Conservation (phyloP, 2,797 vertebrate species). For the Eidolon dupreanum region DNA sequence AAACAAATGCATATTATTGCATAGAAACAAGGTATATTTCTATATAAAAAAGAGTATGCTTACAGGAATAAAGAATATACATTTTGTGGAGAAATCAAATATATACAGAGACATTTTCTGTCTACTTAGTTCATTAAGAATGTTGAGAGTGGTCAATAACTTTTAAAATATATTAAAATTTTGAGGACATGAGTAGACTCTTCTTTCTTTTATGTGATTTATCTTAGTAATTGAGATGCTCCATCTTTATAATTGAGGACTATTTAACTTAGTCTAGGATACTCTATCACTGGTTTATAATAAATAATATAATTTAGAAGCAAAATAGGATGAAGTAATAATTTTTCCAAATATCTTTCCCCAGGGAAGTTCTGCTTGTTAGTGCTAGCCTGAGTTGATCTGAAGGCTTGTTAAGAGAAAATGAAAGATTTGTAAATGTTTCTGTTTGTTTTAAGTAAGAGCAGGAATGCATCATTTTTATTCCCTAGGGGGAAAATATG, state of each 20-base stretch:
- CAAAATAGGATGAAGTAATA: conserved; percentile 45
- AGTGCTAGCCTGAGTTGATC: conserved; percentile 23
- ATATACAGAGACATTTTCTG: not conserved
- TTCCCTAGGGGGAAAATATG: conserved; percentile 51
- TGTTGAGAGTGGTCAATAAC: not conserved
- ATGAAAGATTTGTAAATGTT: conserved; percentile 57
- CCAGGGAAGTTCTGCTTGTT: conserved; percentile 56
- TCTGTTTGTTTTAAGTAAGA: conserved; percentile 70
- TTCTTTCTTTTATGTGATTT: not conserved
- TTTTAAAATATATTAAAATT: not conserved
- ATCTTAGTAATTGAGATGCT: not conserved
- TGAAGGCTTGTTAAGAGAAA: conserved; percentile 69
- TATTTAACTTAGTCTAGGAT: conserved; percentile 2
- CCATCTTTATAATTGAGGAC: not conserved
- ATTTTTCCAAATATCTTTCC: conserved; percentile 37
- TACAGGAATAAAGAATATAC: not conserved
- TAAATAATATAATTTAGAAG: conserved; percentile 42
- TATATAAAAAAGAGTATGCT: not conserved
- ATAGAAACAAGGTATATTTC: not conserved
- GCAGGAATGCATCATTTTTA: conserved; percentile 61
- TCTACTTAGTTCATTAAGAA: not conserved
- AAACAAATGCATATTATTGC: not conserved
- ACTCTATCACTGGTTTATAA: conserved; percentile 13
- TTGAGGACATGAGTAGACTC: not conserved
- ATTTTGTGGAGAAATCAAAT: not conserved